Evolutionary conservation across 2,113 vertebrate genomes (phyloP).

Genomic region (Alouatta palliata): DNA sequence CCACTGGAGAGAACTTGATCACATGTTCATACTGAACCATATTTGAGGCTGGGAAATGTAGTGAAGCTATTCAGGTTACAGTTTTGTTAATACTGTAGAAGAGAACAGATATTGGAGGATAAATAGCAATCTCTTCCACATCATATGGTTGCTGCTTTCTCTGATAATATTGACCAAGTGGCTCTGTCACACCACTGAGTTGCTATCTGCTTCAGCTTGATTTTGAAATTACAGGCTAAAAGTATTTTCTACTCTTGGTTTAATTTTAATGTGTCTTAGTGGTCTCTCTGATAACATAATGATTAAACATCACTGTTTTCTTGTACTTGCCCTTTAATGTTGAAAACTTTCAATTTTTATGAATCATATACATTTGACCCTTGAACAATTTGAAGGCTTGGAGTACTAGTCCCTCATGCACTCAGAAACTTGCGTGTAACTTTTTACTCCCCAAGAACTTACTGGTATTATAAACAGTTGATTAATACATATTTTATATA

Average conservation of each 20-base stretch:
- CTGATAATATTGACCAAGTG: neutral
- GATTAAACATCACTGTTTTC: neutral
- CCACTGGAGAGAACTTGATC: neutral
- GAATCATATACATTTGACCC: neutral
- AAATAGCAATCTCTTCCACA: neutral
- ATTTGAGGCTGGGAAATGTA: neutral
- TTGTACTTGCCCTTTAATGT: neutral
- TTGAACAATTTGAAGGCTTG: neutral
- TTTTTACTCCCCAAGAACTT: neutral
- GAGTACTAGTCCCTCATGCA: neutral
- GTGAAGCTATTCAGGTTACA: neutral
- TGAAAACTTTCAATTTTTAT: conserved; percentile 14
- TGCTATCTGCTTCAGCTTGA: neutral
- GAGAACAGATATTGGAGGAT: neutral
- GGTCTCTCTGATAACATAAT: neutral
- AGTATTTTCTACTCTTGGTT: conserved; percentile 15
- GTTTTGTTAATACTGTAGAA: neutral
- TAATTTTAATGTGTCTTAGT: conserved; percentile 4
- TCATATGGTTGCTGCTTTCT: neutral
- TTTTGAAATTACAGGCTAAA: conserved; percentile 38
- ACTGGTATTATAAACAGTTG: neutral
- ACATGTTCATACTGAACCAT: neutral
- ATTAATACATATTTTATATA: neutral
- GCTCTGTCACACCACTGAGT: neutral
- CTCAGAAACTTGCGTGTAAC: neutral